Evolutionary conservation across 2,113 vertebrate species (phyloP), one percentile per base, ranked within the genome.

Genomic region (Camelus dromedarius): DNA sequence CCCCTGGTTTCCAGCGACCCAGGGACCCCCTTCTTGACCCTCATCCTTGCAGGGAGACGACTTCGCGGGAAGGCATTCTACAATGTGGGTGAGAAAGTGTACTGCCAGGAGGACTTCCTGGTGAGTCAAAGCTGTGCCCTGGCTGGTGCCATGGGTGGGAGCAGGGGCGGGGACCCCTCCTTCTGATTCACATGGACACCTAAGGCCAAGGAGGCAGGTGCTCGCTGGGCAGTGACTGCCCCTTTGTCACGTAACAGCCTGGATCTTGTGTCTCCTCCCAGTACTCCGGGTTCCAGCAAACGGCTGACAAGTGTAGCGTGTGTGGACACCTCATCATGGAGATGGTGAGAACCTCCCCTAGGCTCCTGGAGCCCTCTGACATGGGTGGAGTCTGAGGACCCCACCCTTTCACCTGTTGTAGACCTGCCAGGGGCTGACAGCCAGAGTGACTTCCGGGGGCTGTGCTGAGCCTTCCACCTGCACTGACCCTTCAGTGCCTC

Each of bases 251-350:
- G 2, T 76, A 24, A 93, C 81, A 6, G 5, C 72, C 84, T n/a
- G 93, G 56, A 28, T 80, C 70, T 88, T 91, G 56, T 97, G 94
- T 97, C 91, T 54, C 76, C 48, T 91, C 19, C 22, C 99, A 99
- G 99, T 99, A 99, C 98, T 99, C 99, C 26, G 99, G 99, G 56
- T 99, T 99, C 98, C 99, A 99, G 98, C 99, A 99, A 98, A 99
- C 99, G 0, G 99, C 99, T 0, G 99, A 99, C 97, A 99, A 99
- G 98, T 99, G 99, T 97, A 99, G 99, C 38, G 99, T 99, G 98
- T 99, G 99, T 94, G 99, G 99, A 97, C 99, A 99, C 97, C 99
- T 99, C 98, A 99, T 99, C 98, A 99, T 99, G 99, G 99, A 99
- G 98, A 99, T 99, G 99, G 99, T 99, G 99, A 99, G 99, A 96